Evolutionary conservation across 64 coral and sea anemone species (phyloP).

Genomic region (Stichodactyla helianthus): DNA sequence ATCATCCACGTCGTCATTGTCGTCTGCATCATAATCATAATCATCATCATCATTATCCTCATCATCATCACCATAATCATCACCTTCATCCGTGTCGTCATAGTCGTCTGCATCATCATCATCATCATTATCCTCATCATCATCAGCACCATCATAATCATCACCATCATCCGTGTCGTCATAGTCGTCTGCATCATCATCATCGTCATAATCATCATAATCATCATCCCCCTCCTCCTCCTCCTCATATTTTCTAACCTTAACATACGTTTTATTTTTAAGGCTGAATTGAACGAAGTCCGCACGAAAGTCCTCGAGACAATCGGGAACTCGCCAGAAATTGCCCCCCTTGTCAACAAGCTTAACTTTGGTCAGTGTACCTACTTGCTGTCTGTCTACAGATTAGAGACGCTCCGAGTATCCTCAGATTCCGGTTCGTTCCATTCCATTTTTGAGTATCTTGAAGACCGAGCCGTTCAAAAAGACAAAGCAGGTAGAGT

Average conservation of each 20-base stretch:
- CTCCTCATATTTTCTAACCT: neutral
- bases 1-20: too few species aligned
- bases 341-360: slow-evolving; percentile 75
- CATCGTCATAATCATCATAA: too few species aligned
- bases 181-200: too few species aligned
- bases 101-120: too few species aligned
- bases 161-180: too few species aligned
- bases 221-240: too few species aligned
- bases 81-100: too few species aligned
- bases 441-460: slow-evolving; percentile 88
- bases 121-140: too few species aligned
- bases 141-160: too few species aligned
- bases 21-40: too few species aligned
- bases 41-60: too few species aligned
- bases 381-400: slow-evolving; percentile 90
- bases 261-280: neutral
- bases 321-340: slow-evolving; percentile 68
- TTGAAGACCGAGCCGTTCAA: slow-evolving; percentile 88
- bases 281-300: slow-evolving; percentile 90
- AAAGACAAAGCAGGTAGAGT: slow-evolving; percentile 96
- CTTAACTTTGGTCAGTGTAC: slow-evolving; percentile 97
- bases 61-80: too few species aligned
- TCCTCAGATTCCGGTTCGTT: slow-evolving; percentile 80
- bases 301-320: slow-evolving; percentile 70
- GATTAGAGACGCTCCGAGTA: slow-evolving; percentile 82